Conservation (phyloP, 2,113 vertebrate species). For the Thunnus maccoyii region DNA sequence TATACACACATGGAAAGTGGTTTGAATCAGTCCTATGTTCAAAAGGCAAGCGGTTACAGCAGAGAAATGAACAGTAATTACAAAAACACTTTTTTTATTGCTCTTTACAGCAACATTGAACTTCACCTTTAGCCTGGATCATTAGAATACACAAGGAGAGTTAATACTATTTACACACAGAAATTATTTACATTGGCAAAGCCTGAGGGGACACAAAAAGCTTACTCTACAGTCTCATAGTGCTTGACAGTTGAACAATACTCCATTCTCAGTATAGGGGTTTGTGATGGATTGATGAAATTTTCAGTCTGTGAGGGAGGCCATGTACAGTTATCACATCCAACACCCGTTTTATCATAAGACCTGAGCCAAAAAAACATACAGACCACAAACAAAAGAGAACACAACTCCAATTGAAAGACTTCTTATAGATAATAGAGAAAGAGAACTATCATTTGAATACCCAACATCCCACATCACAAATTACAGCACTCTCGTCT, state of each 20-base stretch:
- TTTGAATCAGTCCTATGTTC: conserved; percentile 74
- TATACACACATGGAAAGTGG: conserved; percentile 67
- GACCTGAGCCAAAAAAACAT: conserved; percentile 71
- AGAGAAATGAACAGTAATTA: conserved; percentile 69
- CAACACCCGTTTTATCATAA: conserved; percentile 62
- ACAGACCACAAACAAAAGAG: conserved; percentile 59
- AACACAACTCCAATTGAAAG: conserved; percentile 56
- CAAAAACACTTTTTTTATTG: conserved; percentile 65
- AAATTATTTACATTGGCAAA: conserved; percentile 75
- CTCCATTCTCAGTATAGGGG: conserved; percentile 42
- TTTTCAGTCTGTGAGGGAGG: conserved; percentile 28
- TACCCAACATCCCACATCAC: conserved; percentile 43
- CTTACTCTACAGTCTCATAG: conserved; percentile 60
- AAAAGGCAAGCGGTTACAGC: conserved; percentile 73
- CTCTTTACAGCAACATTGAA: conserved; percentile 58
- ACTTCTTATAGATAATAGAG: conserved; percentile 32
- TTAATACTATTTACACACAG: conserved; percentile 78
- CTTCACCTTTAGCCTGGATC: conserved; percentile 57
- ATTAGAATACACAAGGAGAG: conserved; percentile 67
- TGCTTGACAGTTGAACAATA: conserved; percentile 52
- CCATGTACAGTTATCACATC: conserved; percentile 55
- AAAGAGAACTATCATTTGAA: conserved; percentile 29
- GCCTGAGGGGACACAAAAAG: conserved; percentile 59
- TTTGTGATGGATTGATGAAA: conserved; percentile 12
- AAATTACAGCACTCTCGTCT: conserved; percentile 28